Percentiles rank a stretch among this genome's conserved stretches.
Evolutionary conservation across 2,888 invertebrate genomes (phyloP).

Genomic region (Eudemis profundana): DNA sequence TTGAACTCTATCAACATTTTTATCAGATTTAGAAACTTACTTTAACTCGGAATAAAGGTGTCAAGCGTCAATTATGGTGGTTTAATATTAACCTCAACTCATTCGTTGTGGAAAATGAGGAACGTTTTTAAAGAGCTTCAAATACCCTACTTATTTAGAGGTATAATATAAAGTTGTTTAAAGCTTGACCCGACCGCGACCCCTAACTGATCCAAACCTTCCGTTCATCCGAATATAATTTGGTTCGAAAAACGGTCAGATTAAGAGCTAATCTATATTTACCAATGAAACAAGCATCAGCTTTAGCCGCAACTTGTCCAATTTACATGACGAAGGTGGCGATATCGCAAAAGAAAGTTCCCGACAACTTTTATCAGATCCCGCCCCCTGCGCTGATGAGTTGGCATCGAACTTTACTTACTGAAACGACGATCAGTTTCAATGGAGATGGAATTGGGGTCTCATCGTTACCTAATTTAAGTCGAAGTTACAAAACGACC

Average conservation of each 20-base stretch:
- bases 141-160: slow-evolving; percentile 10
- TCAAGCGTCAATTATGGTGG: slow-evolving; percentile 19
- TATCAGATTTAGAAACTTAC: slow-evolving; percentile 25
- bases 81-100: slow-evolving; percentile 14
- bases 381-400: slow-evolving; percentile 80
- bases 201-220: slow-evolving; percentile 29
- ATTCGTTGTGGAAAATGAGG: neutral
- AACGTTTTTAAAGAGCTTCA: slow-evolving; percentile 1
- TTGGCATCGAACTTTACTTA: slow-evolving; percentile 81
- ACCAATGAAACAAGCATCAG: slow-evolving; percentile 78
- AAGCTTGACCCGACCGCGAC: slow-evolving; percentile 26
- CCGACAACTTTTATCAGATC: slow-evolving; percentile 81
- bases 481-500: slow-evolving; percentile 4
- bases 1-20: slow-evolving; percentile 26
- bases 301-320: slow-evolving; percentile 77
- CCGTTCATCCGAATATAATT: slow-evolving; percentile 60
- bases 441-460: slow-evolving; percentile 63
- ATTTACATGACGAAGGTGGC: slow-evolving; percentile 84
- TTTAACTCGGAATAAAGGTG: slow-evolving; percentile 15
- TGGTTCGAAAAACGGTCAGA: slow-evolving; percentile 66
- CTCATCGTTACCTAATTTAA: slow-evolving; percentile 38
- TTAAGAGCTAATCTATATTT: slow-evolving; percentile 78
- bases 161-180: slow-evolving; percentile 28
- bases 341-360: slow-evolving; percentile 83
- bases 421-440: slow-evolving; percentile 69